Conservation (phyloP, 2,888 invertebrate genomes). For the Nemoura dubitans region DNA sequence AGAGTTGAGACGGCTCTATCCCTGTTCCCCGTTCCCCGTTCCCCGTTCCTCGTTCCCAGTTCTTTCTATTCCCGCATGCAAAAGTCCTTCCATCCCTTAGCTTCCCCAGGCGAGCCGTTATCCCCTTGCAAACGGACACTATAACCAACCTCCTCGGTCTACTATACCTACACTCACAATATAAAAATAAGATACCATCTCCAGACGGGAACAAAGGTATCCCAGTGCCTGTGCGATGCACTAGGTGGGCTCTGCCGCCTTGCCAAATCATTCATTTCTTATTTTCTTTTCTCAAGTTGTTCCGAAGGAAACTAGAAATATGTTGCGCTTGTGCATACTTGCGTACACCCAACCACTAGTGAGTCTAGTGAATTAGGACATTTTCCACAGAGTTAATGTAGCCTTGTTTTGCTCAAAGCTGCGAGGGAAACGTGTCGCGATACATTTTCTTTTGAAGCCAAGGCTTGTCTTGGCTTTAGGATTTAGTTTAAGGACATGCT, state of each 20-base stretch:
- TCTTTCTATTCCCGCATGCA: conserved; percentile 17
- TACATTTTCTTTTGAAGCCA: conserved; percentile 16
- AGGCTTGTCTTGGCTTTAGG: conserved; percentile 32
- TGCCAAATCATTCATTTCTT: neutral
- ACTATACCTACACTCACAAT: neutral
- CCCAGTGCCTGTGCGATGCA: neutral
- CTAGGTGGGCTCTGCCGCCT: neutral
- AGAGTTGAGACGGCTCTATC: neutral
- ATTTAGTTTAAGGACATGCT: conserved; percentile 38
- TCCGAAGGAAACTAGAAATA: neutral
- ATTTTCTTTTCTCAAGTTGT: neutral
- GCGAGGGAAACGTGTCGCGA: neutral
- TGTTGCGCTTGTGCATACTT: neutral
- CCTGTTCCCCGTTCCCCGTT: neutral
- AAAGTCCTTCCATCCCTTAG: conserved; percentile 24
- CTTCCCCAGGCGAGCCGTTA: conserved; percentile 13
- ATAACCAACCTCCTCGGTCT: neutral
- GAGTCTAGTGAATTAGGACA: neutral
- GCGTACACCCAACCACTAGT: neutral
- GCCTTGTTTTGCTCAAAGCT: neutral
- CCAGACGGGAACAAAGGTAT: neutral
- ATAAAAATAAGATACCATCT: conserved; percentile 12
- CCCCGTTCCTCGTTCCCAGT: neutral
- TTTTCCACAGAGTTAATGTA: neutral
- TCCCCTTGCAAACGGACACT: neutral